Conservation (phyloP, 2,113 vertebrate genomes). For the Chrysemys picta region DNA sequence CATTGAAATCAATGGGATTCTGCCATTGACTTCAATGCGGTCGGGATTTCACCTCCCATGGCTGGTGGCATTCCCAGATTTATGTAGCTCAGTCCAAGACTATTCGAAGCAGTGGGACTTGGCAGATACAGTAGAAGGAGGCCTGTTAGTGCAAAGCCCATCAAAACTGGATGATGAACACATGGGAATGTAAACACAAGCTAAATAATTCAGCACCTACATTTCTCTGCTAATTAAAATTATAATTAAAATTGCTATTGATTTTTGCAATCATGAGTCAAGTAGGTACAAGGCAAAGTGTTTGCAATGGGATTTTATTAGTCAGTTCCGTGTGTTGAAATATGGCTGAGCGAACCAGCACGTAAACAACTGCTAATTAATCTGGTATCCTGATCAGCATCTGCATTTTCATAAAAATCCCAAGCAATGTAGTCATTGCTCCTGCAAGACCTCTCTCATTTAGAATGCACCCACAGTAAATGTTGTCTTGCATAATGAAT, state of each 20-base stretch:
- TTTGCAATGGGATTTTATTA: conserved; percentile 41
- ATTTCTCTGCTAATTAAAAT: conserved; percentile 69
- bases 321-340: conserved; percentile 45
- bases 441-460: neutral
- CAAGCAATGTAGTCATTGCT: neutral
- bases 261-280: conserved; percentile 64
- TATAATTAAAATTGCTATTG: conserved; percentile 66
- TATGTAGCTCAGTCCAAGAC: neutral
- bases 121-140: neutral
- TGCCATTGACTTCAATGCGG: neutral
- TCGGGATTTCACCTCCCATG: too few relatives aligned
- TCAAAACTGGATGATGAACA: conserved; percentile 42
- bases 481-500: neutral
- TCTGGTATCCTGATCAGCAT: conserved; percentile 10
- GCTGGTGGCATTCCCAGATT: neutral
- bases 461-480: neutral
- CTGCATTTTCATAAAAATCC: conserved; percentile 42
- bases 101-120: neutral
- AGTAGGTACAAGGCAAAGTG: conserved; percentile 41
- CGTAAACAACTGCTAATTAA: conserved; percentile 67
- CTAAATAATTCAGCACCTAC: conserved; percentile 67
- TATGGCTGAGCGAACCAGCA: conserved; percentile 48
- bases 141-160: conserved; percentile 44
- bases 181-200: neutral
- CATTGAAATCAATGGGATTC: too few relatives aligned